Conservation (phyloP, 2,888 invertebrate species). For the Drosophila macrospina region DNA sequence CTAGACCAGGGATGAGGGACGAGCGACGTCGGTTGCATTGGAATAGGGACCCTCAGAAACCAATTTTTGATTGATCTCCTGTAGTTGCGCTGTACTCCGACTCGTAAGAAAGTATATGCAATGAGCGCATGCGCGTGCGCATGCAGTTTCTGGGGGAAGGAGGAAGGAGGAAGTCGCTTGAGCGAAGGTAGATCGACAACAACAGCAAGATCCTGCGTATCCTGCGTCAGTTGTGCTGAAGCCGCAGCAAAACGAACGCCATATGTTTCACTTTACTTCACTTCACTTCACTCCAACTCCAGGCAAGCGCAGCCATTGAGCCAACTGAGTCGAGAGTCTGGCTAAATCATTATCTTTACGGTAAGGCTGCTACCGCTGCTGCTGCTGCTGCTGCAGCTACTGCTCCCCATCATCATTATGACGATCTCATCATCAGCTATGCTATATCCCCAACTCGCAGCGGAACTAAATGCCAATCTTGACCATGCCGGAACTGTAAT, state of each 20-base stretch:
- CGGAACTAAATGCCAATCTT: conserved; percentile 77
- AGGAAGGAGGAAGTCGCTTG: conserved; percentile 41
- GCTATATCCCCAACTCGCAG: conserved; percentile 32
- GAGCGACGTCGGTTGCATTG: too few relatives aligned
- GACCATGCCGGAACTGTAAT: conserved; percentile 82
- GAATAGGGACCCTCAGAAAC: conserved; percentile 29
- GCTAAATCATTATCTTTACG: conserved; percentile 66
- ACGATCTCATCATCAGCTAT: conserved; percentile 14
- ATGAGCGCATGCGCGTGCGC: conserved; percentile 38
- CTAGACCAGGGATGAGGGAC: conserved; percentile 35
- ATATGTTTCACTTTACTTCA: conserved; percentile 60
- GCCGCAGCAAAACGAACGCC: conserved; percentile 61
- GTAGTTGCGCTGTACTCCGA: conserved; percentile 43
- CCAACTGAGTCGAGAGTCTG: conserved; percentile 10
- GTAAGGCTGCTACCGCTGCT: conserved; percentile 44
- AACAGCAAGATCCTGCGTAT: conserved; percentile 67
- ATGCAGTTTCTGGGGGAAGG: conserved; percentile 32
- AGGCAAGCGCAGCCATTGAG: conserved; percentile 17
- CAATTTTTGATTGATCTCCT: conserved; percentile 65
- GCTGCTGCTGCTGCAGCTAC: conserved; percentile 25
- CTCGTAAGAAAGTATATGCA: conserved; percentile 30
- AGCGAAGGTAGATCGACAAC: conserved; percentile 58
- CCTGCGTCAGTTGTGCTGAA: conserved; percentile 80
- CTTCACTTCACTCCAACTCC: conserved; percentile 41
- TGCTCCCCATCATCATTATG: conserved; percentile 23